phyloP scores from a whole-genome alignment of 2,113 vertebrate species.

The Rhinoptilus africanus region DNA sequence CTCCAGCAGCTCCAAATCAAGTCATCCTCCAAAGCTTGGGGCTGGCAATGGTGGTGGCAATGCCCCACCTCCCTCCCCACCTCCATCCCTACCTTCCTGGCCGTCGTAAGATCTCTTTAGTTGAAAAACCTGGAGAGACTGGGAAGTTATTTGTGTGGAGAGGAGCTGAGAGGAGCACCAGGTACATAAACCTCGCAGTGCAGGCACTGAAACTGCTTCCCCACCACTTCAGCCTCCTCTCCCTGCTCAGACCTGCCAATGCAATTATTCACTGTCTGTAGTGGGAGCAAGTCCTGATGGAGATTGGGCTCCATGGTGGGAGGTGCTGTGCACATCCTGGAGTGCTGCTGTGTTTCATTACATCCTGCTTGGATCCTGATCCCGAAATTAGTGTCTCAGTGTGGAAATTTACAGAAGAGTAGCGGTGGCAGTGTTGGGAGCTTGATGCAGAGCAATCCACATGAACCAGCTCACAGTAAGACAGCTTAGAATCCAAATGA shows the following conservation, averaged over 20 bases:
- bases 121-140: background rate
- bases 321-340: background rate
- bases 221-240: background rate
- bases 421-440: background rate
- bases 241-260: background rate
- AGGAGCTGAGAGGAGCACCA: background rate
- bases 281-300: background rate
- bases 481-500: conserved; percentile 7
- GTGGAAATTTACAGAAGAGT: background rate
- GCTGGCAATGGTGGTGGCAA: background rate
- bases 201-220: background rate
- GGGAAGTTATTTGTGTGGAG: background rate
- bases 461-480: background rate
- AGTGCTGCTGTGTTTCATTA: background rate
- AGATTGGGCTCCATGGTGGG: background rate
- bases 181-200: rapidly evolving
- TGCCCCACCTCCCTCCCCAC: rapidly evolving
- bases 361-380: background rate
- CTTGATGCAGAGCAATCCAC: background rate
- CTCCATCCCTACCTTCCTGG: background rate
- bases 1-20: background rate
- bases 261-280: background rate
- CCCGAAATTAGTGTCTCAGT: background rate
- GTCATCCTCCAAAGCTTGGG: background rate
- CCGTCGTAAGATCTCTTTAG: background rate